Evolutionary conservation across 2,888 invertebrate species (phyloP).

Genomic region (Craniophora ligustri): DNA sequence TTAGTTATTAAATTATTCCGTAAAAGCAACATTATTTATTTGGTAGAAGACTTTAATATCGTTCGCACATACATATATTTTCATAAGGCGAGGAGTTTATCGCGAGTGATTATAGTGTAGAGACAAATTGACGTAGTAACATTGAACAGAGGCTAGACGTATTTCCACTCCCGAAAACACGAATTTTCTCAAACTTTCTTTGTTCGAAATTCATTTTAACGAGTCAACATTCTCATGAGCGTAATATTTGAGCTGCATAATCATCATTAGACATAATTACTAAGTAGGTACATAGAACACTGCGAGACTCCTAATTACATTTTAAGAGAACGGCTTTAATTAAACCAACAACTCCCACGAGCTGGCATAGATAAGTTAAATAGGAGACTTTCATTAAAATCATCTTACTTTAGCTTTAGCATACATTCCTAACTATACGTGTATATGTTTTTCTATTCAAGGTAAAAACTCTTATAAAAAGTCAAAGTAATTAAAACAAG

Average conservation of each 20-base stretch:
- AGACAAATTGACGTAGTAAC: slow-evolving; percentile 1
- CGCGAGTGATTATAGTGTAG: background rate
- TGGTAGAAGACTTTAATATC: background rate
- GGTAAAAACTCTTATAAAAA: slow-evolving; percentile 6
- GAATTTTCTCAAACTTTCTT: slow-evolving; percentile 9
- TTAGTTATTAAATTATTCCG: too few species aligned
- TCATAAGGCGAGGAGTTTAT: background rate
- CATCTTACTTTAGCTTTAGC: background rate
- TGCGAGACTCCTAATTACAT: background rate
- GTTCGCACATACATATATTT: background rate
- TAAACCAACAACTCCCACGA: background rate
- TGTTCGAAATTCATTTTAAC: background rate
- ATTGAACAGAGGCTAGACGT: background rate
- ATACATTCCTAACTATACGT: background rate
- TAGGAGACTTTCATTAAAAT: background rate
- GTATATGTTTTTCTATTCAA: background rate
- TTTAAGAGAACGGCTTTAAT: background rate
- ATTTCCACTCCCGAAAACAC: background rate
- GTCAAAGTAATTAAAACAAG: slow-evolving; percentile 34
- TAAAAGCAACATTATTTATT: too few species aligned
- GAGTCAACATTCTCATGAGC: background rate
- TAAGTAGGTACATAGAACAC: slow-evolving; percentile 3
- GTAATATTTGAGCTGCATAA: slow-evolving; percentile 1
- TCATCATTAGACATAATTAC: slow-evolving; percentile 1
- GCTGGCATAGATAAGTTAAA: background rate